These are phyloP conservation scores for Sylvietta virens DNA, from an alignment of 2,113 vertebrate genomes.

Conservation along the genomic window DNA sequence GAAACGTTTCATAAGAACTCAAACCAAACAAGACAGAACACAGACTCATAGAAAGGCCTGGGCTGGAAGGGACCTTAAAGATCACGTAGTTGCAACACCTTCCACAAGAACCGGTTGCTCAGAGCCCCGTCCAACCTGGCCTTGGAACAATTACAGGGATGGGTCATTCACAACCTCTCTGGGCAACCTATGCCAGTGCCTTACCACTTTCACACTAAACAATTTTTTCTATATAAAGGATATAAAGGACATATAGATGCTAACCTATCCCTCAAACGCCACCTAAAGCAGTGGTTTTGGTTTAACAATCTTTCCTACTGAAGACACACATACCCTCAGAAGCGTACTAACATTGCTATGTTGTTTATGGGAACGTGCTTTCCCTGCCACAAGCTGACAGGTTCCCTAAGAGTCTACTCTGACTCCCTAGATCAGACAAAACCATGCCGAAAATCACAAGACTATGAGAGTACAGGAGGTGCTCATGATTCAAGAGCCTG, in stretches of 20 bases:
- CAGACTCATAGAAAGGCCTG: neutral
- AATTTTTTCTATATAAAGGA: neutral
- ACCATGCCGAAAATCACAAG: accelerated
- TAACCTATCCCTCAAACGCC: neutral
- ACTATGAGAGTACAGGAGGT: accelerated
- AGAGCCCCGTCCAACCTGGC: neutral
- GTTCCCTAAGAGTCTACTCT: accelerated
- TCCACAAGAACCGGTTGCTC: neutral
- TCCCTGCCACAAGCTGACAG: neutral
- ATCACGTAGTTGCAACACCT: neutral
- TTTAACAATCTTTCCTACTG: neutral
- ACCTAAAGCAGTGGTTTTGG: neutral
- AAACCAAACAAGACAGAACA: neutral
- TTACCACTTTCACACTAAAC: neutral
- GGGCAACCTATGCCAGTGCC: neutral
- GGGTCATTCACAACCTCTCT: neutral
- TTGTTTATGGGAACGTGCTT: accelerated
- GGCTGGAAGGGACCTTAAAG: neutral
- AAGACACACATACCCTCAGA: neutral
- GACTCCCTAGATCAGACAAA: neutral
- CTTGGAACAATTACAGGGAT: neutral
- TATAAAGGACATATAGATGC: neutral
- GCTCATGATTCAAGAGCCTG: accelerated
- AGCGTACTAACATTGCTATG: accelerated
- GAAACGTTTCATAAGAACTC: neutral